phyloP scores from a whole-genome alignment of 2,797 vertebrate genomes.

The Apogon talboti region DNA sequence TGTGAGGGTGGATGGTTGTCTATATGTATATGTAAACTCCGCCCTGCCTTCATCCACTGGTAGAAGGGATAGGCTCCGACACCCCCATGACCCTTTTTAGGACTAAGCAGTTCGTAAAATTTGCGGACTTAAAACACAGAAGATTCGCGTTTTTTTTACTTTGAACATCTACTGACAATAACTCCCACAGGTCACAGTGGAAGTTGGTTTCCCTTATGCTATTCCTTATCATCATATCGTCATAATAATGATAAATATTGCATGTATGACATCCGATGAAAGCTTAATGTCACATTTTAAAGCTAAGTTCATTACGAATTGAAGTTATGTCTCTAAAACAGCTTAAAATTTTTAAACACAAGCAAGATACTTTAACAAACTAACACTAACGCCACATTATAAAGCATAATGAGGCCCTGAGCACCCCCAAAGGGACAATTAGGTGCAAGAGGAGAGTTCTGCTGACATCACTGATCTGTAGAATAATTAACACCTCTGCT shows the following conservation, averaged over 20 bases:
- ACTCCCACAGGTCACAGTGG: conserved; percentile 12
- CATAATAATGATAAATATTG: too few species aligned
- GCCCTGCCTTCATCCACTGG: too few species aligned
- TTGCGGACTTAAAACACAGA: too few species aligned
- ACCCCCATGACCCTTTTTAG: too few species aligned
- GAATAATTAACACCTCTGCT: conserved; percentile 86
- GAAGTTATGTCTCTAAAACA: conserved; percentile 1
- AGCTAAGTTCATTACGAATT: not conserved
- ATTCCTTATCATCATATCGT: not conserved
- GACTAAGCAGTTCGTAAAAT: too few species aligned
- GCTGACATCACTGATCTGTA: conserved; percentile 81
- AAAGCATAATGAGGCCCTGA: conserved; percentile 78
- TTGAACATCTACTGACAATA: conserved; percentile 40
- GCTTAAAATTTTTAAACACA: conserved; percentile 23
- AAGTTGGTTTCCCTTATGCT: conserved; percentile 8
- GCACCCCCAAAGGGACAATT: conserved; percentile 80
- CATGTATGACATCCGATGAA: not conserved
- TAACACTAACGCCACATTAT: conserved; percentile 62
- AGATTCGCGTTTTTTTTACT: conserved; percentile 26
- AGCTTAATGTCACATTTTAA: conserved; percentile 1
- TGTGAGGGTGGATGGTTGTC: too few species aligned
- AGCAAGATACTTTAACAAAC: conserved; percentile 41
- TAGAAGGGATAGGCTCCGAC: too few species aligned
- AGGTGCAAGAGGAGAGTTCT: conserved; percentile 81
- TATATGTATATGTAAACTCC: too few species aligned